Base-by-base conservation (phyloP, 1,140 invertebrate species). In the Whitmania pigra region DNA sequence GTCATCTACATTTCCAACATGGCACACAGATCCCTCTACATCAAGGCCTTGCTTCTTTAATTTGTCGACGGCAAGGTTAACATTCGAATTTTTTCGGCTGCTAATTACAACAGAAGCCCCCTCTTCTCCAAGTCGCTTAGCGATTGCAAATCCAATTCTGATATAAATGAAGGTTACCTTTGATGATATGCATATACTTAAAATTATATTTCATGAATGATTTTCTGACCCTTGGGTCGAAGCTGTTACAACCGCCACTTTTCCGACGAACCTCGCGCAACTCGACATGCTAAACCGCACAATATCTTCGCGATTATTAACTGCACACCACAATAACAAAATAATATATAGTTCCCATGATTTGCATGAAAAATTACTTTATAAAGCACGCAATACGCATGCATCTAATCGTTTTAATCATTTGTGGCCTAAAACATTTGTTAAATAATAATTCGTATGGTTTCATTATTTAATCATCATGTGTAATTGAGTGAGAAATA, bases 81-180 rank as follows among this genome's bases (percentile, higher is more conserved):
- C 83, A 75, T 84, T 83, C 27, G 80, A 74, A 73, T 83, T 76
- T 72, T 78, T 81, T 73, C 94, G 85, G 78, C 93, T 96, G 79
- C 93, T 94, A 43, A 97, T 87, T 71, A 97, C 86, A 22, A 97
- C 91, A 72, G 88, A 88, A 13, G 93, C 94, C 57, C 94, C 94
- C 85, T 96, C 92, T 77, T 87, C 82, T 7, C 88, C 92, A 25
- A 98, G 83, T 74, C 91, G 84, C 81, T 88, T 87, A 6, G 93
- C 94, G 77, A 97, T 94, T 0, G 91, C 87, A 82, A 88, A 90
- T 17, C 94, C 94, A 82, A 98, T 97, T 31, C 93, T 97, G 78
- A n/a, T 5, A 63, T 25, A 63, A 13, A 17, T 63, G 7, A 57
- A 3, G 25, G 54, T 57, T 2, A 57, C 9, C 2, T 9, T n/a